Conservation (phyloP, 2,888 invertebrate species). For the Noctuana brunneofusca region DNA sequence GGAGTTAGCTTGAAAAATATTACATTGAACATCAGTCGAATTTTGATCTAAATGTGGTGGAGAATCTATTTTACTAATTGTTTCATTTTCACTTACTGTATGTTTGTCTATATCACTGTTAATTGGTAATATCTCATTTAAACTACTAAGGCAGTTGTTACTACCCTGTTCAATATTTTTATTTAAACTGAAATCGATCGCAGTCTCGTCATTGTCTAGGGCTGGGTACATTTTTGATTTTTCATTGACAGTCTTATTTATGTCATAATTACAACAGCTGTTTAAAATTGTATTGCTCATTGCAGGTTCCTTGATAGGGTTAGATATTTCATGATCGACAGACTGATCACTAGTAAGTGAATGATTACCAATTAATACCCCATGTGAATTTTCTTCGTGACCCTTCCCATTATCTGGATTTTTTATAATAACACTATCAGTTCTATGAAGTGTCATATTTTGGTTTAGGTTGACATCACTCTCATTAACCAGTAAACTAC, state of each 20-base stretch:
- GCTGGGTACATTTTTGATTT: neutral
- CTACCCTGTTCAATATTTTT: constrained; percentile 44
- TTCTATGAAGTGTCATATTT: constrained; percentile 52
- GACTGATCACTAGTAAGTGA: too few species aligned
- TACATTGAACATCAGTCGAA: neutral
- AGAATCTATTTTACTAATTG: neutral
- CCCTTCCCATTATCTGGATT: constrained; percentile 70
- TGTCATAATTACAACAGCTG: constrained; percentile 17
- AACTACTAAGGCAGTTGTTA: constrained; percentile 37
- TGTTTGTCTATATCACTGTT: constrained; percentile 10
- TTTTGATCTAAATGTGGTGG: neutral
- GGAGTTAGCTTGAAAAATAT: constrained; percentile 3
- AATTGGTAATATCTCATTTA: constrained; percentile 27
- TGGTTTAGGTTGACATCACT: constrained; percentile 33
- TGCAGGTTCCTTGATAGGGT: neutral
- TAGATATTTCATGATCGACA: neutral
- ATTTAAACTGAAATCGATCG: constrained; percentile 66
- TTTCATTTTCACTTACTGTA: neutral
- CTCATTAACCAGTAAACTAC: constrained; percentile 43
- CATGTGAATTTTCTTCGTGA: constrained; percentile 44
- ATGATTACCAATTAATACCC: too few species aligned
- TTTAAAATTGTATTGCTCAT: neutral
- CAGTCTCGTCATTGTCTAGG: constrained; percentile 36
- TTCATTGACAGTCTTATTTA: constrained; percentile 41
- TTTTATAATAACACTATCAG: constrained; percentile 76